Evolutionary conservation across 35 echinoderm and acorn worm species (phyloP).

Genomic region (Heliocidaris tuberculata): DNA sequence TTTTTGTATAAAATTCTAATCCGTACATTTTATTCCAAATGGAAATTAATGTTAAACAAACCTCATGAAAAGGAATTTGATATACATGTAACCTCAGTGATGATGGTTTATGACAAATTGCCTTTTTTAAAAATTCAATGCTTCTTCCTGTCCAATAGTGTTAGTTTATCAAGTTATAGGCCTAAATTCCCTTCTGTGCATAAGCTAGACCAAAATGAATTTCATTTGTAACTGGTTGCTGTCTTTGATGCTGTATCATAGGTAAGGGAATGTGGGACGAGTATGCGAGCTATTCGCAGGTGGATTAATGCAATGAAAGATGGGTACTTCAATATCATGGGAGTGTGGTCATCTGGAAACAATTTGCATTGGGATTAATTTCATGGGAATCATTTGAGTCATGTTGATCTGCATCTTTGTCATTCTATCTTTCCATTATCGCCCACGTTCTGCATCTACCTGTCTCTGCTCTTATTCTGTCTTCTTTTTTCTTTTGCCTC

Average conservation of each 20-base stretch:
- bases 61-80: no score
- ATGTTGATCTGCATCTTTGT: no score
- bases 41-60: no score
- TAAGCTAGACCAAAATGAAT: not conserved
- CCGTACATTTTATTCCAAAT: no score
- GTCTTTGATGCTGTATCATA: not conserved
- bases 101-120: no score
- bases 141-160: no score
- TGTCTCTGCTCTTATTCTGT: not conserved
- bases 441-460: not conserved
- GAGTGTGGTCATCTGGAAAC: not conserved
- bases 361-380: not conserved
- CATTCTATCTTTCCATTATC: not conserved
- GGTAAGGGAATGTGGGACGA: not conserved
- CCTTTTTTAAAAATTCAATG: no score
- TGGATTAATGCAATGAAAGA: slow-evolving; percentile 10
- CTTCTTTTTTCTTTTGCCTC: no score
- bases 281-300: not conserved
- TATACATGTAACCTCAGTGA: no score
- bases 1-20: no score
- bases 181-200: no score
- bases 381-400: not conserved
- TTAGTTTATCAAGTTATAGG: no score
- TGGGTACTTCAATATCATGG: not conserved
- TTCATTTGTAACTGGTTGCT: not conserved